Percentiles rank a stretch among this genome's conserved stretches.
Conservation (phyloP, 30 jellyfish, hydroid and myxozoan species). For the Aurelia aurita complex sp. Pacific region DNA sequence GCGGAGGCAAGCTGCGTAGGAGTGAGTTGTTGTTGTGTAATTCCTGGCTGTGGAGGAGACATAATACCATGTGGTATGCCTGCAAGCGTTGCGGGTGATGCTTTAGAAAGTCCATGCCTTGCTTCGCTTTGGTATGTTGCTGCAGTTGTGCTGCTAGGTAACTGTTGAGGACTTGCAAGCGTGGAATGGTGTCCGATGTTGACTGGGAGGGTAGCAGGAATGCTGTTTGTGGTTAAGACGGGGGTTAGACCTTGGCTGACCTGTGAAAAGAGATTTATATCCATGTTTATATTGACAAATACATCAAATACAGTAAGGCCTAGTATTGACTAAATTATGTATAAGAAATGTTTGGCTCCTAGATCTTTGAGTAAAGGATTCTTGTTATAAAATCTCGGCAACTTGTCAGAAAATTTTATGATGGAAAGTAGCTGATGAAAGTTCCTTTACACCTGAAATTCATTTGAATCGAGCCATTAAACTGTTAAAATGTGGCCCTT, state of each 20-base stretch:
- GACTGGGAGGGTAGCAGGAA: not conserved
- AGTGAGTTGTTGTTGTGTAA: constrained; percentile 7
- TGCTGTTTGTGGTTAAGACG: constrained; percentile 25
- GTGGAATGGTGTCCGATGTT: too few species aligned
- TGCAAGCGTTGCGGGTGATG: not conserved
- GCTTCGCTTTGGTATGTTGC: constrained; percentile 27
- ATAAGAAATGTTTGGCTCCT: too few species aligned
- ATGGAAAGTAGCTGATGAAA: too few species aligned
- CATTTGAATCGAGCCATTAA: too few species aligned
- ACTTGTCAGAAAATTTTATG: too few species aligned
- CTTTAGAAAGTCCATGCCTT: constrained; percentile 4
- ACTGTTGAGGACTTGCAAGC: constrained; percentile 27
- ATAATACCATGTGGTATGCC: constrained; percentile 5
- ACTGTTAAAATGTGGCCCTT: too few species aligned
- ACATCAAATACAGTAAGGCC: too few species aligned
- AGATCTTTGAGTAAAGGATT: too few species aligned
- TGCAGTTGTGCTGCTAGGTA: constrained; percentile 49
- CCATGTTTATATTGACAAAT: too few species aligned
- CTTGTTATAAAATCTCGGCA: too few species aligned
- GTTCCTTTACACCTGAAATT: too few species aligned
- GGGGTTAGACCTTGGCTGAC: constrained; percentile 37
- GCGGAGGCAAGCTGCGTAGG: constrained; percentile 57
- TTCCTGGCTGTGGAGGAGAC: not conserved
- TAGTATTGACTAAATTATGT: too few species aligned
- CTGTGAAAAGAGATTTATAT: not conserved